Evolutionary conservation across 2,888 invertebrate genomes (phyloP), one percentile per base, ranked within the genome.

Genomic region (Amphipyra tragopoginis): DNA sequence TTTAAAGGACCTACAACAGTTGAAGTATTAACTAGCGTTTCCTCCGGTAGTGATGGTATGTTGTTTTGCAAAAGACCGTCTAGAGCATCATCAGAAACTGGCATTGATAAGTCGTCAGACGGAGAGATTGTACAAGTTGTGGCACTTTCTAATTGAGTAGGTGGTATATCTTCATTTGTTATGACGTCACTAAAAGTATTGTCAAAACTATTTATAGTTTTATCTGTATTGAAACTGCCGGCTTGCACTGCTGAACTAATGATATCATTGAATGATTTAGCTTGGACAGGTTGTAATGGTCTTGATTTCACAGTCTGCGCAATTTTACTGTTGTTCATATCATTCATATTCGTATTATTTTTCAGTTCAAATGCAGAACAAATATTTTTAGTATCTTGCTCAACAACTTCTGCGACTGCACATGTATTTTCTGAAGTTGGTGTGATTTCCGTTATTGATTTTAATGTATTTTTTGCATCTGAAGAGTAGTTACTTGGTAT

Each of bases 231-330:
- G 34, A 8, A 6, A 29, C 26, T 61, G 0, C 10, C 21, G 0
- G 7, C 0, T 9, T 4, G 0, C 8, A 33, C 33, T 38, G 5
- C 1, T 0, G 38, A 26, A 49, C 8, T 38, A 9, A 9, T 42
- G 4, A 54, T 44, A n/a, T 60, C 49, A 33, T 36, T 13, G 0
- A 33, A 29, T 10, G 56, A 29, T 36, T 64, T 52, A 33, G 48
- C 53, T 50, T 72, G 38, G 21, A 54, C 26, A 15, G 59, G n/a
- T 14, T 54, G 39, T 59, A 66, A 6, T 42, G 38, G 51, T 54
- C 1, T 40, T 0, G n/a, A 4, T 4, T 10, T 14, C 5, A 15
- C 2, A 5, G 42, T 6, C 5, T 54, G 29, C 13, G 8, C 39
- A 33, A 43, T 49, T 4, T n/a, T 13, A 13, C 9, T 38, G 8